These are phyloP conservation scores for Mesochorus sp. DNA, from an alignment of 2,888 invertebrate species.

Conservation along the genomic window DNA sequence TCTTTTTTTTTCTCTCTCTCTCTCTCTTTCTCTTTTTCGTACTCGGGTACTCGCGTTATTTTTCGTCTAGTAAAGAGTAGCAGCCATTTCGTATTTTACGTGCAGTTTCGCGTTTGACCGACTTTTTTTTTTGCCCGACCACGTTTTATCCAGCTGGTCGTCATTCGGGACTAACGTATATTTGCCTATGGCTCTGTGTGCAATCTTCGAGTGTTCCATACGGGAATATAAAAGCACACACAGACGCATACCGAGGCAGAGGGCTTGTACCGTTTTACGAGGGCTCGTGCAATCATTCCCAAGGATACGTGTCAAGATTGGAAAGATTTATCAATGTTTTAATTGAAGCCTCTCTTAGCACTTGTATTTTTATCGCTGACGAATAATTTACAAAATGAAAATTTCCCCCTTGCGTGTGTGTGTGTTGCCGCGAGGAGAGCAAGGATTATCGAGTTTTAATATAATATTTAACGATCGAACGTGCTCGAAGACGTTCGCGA, in stretches of 20 bases:
- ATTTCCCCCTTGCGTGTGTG: no score
- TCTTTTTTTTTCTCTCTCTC: conserved; percentile 33
- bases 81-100: conserved; percentile 56
- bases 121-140: conserved; percentile 31
- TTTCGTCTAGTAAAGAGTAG: conserved; percentile 18
- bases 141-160: not conserved
- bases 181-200: not conserved
- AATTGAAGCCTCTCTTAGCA: not conserved
- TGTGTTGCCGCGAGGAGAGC: no score
- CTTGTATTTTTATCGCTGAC: not conserved
- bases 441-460: no score
- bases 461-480: no score
- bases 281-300: conserved; percentile 24
- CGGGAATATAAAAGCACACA: no score
- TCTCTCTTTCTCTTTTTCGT: not conserved
- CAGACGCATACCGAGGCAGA: no score
- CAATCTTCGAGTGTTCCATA: not conserved
- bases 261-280: conserved; percentile 15
- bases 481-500: no score
- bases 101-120: conserved; percentile 48
- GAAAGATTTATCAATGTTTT: conserved; percentile 22
- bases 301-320: not conserved
- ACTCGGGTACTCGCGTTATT: conserved; percentile 8
- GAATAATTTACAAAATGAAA: no score
- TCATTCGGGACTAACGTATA: not conserved